These are phyloP conservation scores for Lithophane ornitopus DNA, from an alignment of 2,888 invertebrate genomes.

Conservation along the genomic window DNA sequence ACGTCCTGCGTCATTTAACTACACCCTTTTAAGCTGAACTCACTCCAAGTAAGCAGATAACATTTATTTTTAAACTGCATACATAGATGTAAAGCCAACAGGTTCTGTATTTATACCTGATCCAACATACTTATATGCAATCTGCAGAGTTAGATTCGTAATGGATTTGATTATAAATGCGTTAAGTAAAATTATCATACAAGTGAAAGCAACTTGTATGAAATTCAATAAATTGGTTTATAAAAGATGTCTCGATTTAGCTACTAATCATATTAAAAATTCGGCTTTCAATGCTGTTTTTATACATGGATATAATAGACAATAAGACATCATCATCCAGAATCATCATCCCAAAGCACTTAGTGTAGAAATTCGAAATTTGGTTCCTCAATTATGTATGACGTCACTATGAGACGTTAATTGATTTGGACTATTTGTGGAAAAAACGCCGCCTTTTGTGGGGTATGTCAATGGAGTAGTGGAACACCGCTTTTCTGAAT, in stretches of 20 bases:
- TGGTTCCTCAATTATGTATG: neutral
- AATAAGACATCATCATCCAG: neutral
- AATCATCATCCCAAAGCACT: neutral
- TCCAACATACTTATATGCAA: constrained; percentile 23
- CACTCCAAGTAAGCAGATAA: constrained; percentile 60
- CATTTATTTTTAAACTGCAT: constrained; percentile 67
- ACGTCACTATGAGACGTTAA: neutral
- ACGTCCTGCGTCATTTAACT: constrained; percentile 62
- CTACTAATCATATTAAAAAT: constrained; percentile 23
- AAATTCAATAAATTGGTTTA: neutral
- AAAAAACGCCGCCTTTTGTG: no score
- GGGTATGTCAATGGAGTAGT: no score
- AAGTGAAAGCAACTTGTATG: constrained; percentile 23
- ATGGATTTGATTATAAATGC: constrained; percentile 23
- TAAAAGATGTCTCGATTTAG: neutral
- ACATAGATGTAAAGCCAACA: constrained; percentile 58
- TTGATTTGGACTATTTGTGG: neutral
- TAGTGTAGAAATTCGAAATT: neutral
- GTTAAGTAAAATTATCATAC: constrained; percentile 35
- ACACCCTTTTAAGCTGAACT: constrained; percentile 62
- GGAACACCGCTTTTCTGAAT: neutral
- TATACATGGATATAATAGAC: neutral
- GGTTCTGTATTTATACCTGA: constrained; percentile 62
- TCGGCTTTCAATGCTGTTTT: constrained; percentile 19
- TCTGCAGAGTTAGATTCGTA: constrained; percentile 49